Evolutionary conservation across 2,797 vertebrate species (phyloP).

Genomic region (Pogonophryne albipinna): DNA sequence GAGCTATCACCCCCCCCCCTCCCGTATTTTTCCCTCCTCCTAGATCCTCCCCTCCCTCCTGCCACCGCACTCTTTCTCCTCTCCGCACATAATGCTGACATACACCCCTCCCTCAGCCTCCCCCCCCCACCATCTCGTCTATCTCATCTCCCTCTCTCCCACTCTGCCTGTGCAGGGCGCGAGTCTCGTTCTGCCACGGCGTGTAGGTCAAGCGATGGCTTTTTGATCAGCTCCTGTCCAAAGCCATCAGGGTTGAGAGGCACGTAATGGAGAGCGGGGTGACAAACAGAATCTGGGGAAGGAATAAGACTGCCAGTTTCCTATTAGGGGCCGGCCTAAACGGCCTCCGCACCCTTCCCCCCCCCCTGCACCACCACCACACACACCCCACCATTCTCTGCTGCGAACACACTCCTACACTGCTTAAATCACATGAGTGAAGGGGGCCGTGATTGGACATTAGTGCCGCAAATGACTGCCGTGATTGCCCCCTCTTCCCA

Average conservation of each 20-base stretch:
- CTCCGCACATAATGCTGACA: slow-evolving; percentile 62
- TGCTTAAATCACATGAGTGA: slow-evolving; percentile 99
- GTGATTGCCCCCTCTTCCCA: slow-evolving; percentile 93
- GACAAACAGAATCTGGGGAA: slow-evolving; percentile 99
- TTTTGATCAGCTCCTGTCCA: slow-evolving; percentile 99
- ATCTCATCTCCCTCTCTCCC: slow-evolving; percentile 65
- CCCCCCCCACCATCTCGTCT: slow-evolving; percentile 36
- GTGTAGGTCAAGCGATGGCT: slow-evolving; percentile 99
- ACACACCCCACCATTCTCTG: slow-evolving; percentile 79
- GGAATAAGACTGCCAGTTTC: slow-evolving; percentile 99
- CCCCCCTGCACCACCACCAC: slow-evolving; percentile 62
- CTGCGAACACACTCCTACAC: slow-evolving; percentile 79
- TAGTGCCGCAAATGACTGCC: slow-evolving; percentile 99
- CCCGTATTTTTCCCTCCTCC: slow-evolving; percentile 47
- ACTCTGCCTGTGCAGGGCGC: slow-evolving; percentile 68
- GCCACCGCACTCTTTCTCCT: slow-evolving; percentile 50
- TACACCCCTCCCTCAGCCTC: slow-evolving; percentile 48
- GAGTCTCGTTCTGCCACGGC: slow-evolving; percentile 88
- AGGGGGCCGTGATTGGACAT: slow-evolving; percentile 99
- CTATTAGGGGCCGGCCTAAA: slow-evolving; percentile 98
- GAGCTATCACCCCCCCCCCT: slow-evolving; percentile 89
- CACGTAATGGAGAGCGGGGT: slow-evolving; percentile 99
- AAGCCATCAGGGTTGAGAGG: slow-evolving; percentile 99
- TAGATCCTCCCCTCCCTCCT: slow-evolving; percentile 20
- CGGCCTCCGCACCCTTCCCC: slow-evolving; percentile 81